Percentiles rank a stretch among this genome's conserved stretches.
phyloP scores from a whole-genome alignment of 2,888 invertebrate species.

The Mimumesa dahlbomi region DNA sequence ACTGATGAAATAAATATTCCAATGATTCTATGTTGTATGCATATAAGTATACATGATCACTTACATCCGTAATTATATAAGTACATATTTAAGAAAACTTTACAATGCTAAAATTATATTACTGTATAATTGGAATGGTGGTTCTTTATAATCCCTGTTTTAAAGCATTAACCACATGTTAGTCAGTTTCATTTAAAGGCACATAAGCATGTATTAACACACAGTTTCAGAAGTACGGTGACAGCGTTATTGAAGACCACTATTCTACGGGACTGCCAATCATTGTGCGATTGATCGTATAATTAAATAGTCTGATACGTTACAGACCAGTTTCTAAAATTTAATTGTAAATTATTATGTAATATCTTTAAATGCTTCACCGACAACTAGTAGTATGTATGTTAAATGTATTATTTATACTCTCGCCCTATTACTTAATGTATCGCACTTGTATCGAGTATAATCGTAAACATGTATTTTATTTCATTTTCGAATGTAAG shows the following conservation, averaged over 20 bases:
- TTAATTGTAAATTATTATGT: constrained; percentile 20
- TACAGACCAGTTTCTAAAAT: constrained; percentile 49
- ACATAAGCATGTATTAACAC: background rate
- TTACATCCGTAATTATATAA: constrained; percentile 63
- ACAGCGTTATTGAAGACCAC: constrained; percentile 45
- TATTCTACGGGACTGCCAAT: constrained; percentile 65
- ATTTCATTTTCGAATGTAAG: no score
- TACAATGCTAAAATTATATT: constrained; percentile 56
- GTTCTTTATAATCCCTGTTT: constrained; percentile 45
- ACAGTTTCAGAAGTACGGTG: constrained; percentile 11
- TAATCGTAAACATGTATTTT: background rate
- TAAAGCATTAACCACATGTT: constrained; percentile 6
- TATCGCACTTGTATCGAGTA: no score
- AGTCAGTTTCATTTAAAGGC: constrained; percentile 23
- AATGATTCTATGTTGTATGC: constrained; percentile 44
- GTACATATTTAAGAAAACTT: constrained; percentile 60
- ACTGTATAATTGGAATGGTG: constrained; percentile 55
- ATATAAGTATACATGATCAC: constrained; percentile 60
- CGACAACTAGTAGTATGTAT: no score
- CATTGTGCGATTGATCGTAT: constrained; percentile 45
- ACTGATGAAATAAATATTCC: constrained; percentile 34
- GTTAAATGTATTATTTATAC: background rate
- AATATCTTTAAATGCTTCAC: constrained; percentile 2
- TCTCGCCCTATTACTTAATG: background rate
- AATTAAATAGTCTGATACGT: constrained; percentile 41